These are phyloP conservation scores for Polypedilum vanderplanki DNA, from an alignment of 1,140 invertebrate genomes.

Conservation along the genomic window DNA sequence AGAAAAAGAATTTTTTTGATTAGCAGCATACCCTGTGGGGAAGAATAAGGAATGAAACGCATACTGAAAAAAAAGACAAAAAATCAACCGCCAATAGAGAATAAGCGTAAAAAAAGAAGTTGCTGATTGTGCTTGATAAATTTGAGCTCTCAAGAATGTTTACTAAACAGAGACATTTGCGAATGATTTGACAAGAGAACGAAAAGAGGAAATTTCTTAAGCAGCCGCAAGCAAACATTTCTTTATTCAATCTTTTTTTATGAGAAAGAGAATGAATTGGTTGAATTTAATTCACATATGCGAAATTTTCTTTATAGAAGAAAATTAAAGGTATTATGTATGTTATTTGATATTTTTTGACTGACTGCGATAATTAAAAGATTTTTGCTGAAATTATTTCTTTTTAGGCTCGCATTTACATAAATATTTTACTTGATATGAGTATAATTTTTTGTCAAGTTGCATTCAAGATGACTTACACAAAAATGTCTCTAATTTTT, in stretches of 20 bases:
- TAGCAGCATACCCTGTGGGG: conserved; percentile 1
- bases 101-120: neutral
- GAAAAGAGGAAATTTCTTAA: neutral
- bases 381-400: too few relatives aligned
- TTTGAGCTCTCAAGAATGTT: neutral
- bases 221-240: neutral
- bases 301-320: neutral
- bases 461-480: too few relatives aligned
- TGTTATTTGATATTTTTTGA: too few relatives aligned
- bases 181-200: neutral
- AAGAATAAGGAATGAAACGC: neutral
- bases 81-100: neutral
- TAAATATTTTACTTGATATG: too few relatives aligned
- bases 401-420: too few relatives aligned
- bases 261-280: neutral
- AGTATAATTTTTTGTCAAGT: too few relatives aligned
- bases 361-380: too few relatives aligned
- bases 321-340: neutral
- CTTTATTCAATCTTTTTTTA: neutral
- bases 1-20: neutral
- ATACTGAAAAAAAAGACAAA: neutral
- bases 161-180: conserved; percentile 17
- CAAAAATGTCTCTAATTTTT: too few relatives aligned
- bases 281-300: neutral
- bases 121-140: conserved; percentile 15